phyloP scores from a whole-genome alignment of 53 echinoderm and acorn worm genomes.

The Apostichopus leukothele region DNA sequence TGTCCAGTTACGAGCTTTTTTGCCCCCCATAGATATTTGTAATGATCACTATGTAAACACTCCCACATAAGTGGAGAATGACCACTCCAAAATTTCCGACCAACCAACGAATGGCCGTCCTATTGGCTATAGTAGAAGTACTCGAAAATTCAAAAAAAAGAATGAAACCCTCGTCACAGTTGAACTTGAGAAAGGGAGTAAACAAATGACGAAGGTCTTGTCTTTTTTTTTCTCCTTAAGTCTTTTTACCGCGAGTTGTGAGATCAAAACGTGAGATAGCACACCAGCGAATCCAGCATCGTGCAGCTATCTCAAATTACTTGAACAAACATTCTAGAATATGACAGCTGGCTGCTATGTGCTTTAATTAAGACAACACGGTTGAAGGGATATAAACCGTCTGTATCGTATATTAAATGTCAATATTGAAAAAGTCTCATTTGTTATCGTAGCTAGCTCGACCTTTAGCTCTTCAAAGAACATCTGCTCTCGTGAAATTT shows the following conservation, averaged over 20 bases:
- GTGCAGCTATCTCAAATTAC: too few relatives aligned
- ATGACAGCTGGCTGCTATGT: too few relatives aligned
- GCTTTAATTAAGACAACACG: background rate
- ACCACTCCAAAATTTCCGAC: conserved; percentile 4
- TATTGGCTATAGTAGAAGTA: background rate
- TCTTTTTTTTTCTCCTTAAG: too few relatives aligned
- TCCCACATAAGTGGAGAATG: background rate
- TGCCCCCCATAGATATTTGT: conserved; percentile 7
- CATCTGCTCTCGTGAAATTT: background rate
- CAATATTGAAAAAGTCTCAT: background rate
- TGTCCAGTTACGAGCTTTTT: conserved; percentile 11
- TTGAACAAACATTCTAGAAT: too few relatives aligned
- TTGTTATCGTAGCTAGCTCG: background rate
- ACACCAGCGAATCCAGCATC: too few relatives aligned
- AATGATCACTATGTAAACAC: conserved; percentile 14
- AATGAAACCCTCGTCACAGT: too few relatives aligned
- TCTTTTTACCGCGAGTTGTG: too few relatives aligned
- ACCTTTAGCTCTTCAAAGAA: background rate
- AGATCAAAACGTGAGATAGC: too few relatives aligned
- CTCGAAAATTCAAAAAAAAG: background rate
- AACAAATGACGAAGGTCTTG: too few relatives aligned
- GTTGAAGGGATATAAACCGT: background rate
- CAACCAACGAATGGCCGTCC: conserved; percentile 7
- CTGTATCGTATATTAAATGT: background rate
- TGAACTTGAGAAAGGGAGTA: too few relatives aligned